These are phyloP conservation scores for Macquaria ambigua DNA, from an alignment of 2,113 vertebrate genomes.

Conservation along the genomic window DNA sequence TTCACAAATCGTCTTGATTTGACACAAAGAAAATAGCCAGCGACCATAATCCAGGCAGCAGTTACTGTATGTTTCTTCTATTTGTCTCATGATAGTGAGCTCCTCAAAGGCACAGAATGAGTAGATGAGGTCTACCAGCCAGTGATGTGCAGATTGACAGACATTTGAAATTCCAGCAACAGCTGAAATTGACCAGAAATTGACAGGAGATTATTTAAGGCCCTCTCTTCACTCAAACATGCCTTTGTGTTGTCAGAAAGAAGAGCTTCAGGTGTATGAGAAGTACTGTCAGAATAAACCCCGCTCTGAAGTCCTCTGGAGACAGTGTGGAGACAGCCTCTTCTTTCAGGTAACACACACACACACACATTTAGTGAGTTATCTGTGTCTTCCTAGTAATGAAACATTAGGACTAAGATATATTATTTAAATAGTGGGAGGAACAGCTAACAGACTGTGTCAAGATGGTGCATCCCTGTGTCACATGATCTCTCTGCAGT, in stretches of 20 bases:
- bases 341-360: slow-evolving; percentile 90
- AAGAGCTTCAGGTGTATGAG: slow-evolving; percentile 96
- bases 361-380: neutral
- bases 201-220: neutral
- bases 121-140: neutral
- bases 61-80: too few relatives aligned
- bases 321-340: slow-evolving; percentile 93
- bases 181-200: neutral
- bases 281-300: slow-evolving; percentile 97
- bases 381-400: neutral
- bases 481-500: neutral
- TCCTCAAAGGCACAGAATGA: neutral
- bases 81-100: neutral
- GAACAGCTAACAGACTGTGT: neutral
- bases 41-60: neutral
- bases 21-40: neutral
- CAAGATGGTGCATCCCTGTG: neutral
- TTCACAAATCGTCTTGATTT: neutral
- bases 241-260: slow-evolving; percentile 87
- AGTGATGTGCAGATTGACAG: neutral
- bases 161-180: neutral
- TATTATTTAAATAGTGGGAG: neutral
- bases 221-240: neutral
- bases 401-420: neutral
- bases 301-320: slow-evolving; percentile 93